Conservation (phyloP, 2,888 invertebrate genomes). For the Ischnus inquisitorius region DNA sequence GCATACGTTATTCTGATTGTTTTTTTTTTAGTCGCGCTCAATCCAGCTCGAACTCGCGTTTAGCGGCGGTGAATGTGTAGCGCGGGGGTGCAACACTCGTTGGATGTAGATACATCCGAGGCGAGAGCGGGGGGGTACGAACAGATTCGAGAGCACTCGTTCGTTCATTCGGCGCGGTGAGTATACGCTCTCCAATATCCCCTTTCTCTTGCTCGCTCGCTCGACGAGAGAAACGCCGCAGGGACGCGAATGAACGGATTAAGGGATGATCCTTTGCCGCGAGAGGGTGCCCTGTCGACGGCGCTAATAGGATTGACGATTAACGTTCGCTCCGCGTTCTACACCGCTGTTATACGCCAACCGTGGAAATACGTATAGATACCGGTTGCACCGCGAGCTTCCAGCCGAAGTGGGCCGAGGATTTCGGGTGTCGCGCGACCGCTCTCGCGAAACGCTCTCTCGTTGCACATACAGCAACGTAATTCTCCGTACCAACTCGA, state of each 20-base stretch:
- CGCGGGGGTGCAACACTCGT: constrained; percentile 37
- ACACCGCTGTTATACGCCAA: constrained; percentile 48
- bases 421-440: constrained; percentile 58
- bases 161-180: constrained; percentile 73
- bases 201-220: constrained; percentile 45
- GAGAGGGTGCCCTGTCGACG: constrained; percentile 80
- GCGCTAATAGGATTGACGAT: constrained; percentile 81
- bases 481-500: constrained; percentile 66
- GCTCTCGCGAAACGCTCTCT: constrained; percentile 47
- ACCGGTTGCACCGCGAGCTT: constrained; percentile 31
- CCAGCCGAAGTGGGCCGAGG: constrained; percentile 29
- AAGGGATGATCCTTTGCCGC: constrained; percentile 84
- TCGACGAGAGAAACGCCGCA: constrained; percentile 73
- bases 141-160: constrained; percentile 79
- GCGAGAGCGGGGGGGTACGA: constrained; percentile 75
- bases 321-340: constrained; percentile 74
- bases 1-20: neutral
- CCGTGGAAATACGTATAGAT: constrained; percentile 1
- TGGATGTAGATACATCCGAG: constrained; percentile 37
- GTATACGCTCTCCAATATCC: constrained; percentile 41
- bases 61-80: constrained; percentile 38
- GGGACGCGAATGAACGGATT: constrained; percentile 85
- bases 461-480: constrained; percentile 59
- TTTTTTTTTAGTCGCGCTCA: constrained; percentile 23
- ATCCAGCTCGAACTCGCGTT: neutral